Evolutionary conservation across 2,888 invertebrate species (phyloP), one percentile per base, ranked within the genome.

Genomic region (Scaptomyza reducta): DNA sequence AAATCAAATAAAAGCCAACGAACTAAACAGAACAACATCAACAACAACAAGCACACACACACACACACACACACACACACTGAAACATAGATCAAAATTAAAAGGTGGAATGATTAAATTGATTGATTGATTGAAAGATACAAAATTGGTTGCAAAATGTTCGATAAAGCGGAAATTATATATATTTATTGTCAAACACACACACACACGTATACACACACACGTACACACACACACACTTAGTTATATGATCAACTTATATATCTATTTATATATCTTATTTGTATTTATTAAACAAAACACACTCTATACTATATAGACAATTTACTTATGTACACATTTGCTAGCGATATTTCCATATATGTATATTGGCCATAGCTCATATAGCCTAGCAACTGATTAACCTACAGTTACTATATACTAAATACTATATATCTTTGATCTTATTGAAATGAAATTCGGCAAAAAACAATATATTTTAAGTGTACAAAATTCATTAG

Each of bases 201-300:
- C 1, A 31, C 31, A 31, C 10, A 31, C 29, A 29, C 29, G 10
- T 3, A 33, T 13, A 33, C n/a, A 35, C 1, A n/a, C 33, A 22
- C 18, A 35, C 13, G 4, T 16, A 18, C 13, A 40, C 25, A 33
- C 38, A 45, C 14, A 54, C 14, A 55, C 29, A 46, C 46, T n/a
- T n/a, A n/a, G 41, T 33, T 44, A 49, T 31, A 49, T 38, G 65
- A 54, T 44, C 53, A 53, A 65, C 27, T 46, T 47, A 47, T 62
- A 62, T 61, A 41, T 45, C 25, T 14, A 38, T 50, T n/a, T n/a
- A 35, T 59, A 38, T 44, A 49, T 54, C 64, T 41, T 62, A 61
- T 51, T 27, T 50, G 33, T 58, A 51, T 51, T 18, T 63, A 45
- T 63, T 35, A 13, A 38, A 13, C 33, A 45, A 35, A 16, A 35